These are phyloP conservation scores for Steatornis caripensis DNA, from an alignment of 2,113 vertebrate genomes.

Conservation along the genomic window DNA sequence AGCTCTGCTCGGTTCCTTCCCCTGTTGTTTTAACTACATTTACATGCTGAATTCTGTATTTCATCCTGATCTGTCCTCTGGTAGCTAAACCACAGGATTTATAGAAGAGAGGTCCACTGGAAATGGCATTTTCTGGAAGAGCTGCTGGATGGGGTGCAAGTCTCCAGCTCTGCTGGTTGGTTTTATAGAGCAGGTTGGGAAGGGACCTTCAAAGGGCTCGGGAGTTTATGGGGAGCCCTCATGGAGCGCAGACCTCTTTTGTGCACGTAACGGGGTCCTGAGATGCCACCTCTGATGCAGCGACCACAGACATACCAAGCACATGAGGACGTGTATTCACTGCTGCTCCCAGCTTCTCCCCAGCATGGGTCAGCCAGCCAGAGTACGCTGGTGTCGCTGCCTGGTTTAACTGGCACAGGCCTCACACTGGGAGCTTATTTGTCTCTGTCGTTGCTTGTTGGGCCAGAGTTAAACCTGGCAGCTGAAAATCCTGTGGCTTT, in stretches of 20 bases:
- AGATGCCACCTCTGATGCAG: background rate
- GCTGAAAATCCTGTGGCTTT: background rate
- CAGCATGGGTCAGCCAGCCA: rapidly evolving
- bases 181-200: background rate
- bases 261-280: rapidly evolving
- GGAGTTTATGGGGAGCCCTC: background rate
- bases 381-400: rapidly evolving
- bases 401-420: background rate
- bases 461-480: background rate
- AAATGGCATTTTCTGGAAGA: background rate
- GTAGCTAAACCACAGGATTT: background rate
- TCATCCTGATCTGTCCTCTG: background rate
- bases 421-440: rapidly evolving
- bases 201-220: background rate
- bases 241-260: background rate
- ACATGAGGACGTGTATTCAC: rapidly evolving
- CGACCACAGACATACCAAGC: rapidly evolving
- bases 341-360: background rate
- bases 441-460: rapidly evolving
- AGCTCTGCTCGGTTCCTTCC: background rate
- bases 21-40: background rate
- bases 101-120: background rate
- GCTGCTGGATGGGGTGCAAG: background rate
- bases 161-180: background rate
- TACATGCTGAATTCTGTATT: background rate